Base-by-base conservation (phyloP, 2,113 vertebrate species). In the Dicaeum eximium region DNA sequence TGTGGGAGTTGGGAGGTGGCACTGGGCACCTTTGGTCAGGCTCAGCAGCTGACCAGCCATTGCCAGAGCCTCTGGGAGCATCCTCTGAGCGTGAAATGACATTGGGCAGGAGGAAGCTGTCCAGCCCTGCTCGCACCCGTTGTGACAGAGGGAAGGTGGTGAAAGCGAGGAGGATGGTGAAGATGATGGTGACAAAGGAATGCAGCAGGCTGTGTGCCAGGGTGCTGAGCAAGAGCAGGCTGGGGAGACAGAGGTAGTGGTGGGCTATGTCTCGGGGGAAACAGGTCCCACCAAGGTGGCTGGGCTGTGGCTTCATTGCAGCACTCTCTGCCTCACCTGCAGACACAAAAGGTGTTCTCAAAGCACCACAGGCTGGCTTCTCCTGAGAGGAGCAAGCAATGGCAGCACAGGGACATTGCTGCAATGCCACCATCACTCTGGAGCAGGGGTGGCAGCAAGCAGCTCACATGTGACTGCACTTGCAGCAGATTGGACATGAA, bases 191-290 rank as follows among this genome's bases (percentile, higher is more conserved):
- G 45, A 61, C 47, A 15, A 33, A 84, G 8, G 16, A 61, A 19
- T 42, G 8, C 27, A 75, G 30, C 44, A 38, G 25, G 3, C 0
- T 31, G 15, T 58, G 61, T 67, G 57, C 33, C 23, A 30, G 27
- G 7, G 6, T 51, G 35, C 40, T 64, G 24, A 51, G 11, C 4
- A 1, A 56, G 21, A 94, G n/a, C 11, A 75, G 37, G 11, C 33
- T 74, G 30, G 5, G 8, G 15, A 22, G 12, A 58, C 23, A 21
- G 18, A 65, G 45, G 4, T 22, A 15, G 12, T 51, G 4, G 8
- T 75, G 16, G 21, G 8, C 25, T 56, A 2, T 10, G 1, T 67
- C 56, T 42, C 0, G 0, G 3, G 10, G 14, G 6, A 10, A 38
- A 23, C 7, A 40, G 20, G 4, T 69, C 4, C 30, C 30, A 72